Conservation (phyloP, 2,888 invertebrate genomes). For the Sarcophaga caerulescens region DNA sequence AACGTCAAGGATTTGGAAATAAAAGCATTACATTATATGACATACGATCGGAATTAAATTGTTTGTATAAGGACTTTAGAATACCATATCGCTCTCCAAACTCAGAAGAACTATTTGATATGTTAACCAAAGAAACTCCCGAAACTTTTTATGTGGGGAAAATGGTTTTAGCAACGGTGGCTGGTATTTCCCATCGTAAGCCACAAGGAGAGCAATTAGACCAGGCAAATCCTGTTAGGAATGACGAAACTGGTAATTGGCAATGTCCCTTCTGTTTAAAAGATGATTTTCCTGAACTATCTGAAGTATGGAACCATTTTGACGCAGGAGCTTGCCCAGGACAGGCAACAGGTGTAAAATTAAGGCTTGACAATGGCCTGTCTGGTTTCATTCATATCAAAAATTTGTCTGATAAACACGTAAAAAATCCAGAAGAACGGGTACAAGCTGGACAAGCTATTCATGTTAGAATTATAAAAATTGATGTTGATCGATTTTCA, state of each 20-base stretch:
- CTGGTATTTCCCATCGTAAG: constrained; percentile 91
- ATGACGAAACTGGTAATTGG: constrained; percentile 97
- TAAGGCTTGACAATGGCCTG: constrained; percentile 94
- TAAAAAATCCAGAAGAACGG: constrained; percentile 95
- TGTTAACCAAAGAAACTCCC: constrained; percentile 97
- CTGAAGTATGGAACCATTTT: constrained; percentile 99
- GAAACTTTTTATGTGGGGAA: constrained; percentile 95
- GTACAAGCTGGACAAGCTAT: constrained; percentile 92
- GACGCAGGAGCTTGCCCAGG: constrained; percentile 98
- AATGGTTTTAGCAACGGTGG: constrained; percentile 91
- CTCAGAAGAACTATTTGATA: constrained; percentile 94
- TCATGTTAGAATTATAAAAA: constrained; percentile 95
- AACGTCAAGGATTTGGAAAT: constrained; percentile 93
- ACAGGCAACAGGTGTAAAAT: constrained; percentile 94
- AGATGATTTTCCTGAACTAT: constrained; percentile 96
- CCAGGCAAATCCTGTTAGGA: constrained; percentile 96
- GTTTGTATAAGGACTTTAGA: constrained; percentile 95
- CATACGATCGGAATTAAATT: constrained; percentile 96
- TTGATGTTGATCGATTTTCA: constrained; percentile 96
- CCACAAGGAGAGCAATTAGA: constrained; percentile 96
- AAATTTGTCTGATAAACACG: constrained; percentile 95
- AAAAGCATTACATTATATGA: constrained; percentile 98
- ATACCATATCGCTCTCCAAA: constrained; percentile 89
- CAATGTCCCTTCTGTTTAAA: constrained; percentile 98
- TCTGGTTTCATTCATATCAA: constrained; percentile 96